Percentiles rank a stretch among this genome's conserved stretches.
These are phyloP conservation scores for Ceratosolen fusciceps DNA, from an alignment of 1,140 invertebrate species.

Conservation along the genomic window DNA sequence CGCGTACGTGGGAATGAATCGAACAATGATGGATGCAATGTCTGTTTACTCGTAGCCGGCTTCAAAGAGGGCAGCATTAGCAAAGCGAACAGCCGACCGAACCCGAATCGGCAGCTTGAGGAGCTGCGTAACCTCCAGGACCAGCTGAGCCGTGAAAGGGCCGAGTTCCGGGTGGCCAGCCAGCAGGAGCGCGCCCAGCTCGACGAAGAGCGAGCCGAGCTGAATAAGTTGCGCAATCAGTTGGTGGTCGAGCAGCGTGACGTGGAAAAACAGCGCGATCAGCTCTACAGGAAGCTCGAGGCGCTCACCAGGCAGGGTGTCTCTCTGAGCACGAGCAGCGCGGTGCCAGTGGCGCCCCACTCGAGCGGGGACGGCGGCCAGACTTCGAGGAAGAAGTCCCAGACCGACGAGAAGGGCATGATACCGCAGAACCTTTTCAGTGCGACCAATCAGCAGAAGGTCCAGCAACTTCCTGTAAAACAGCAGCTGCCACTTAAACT, in stretches of 20 bases:
- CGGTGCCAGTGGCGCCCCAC: conserved; percentile 16
- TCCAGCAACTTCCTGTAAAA: conserved; percentile 77
- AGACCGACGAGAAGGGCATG: conserved; percentile 59
- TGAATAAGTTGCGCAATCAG: conserved; percentile 76
- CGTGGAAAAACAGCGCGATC: conserved; percentile 87
- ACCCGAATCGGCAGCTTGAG: conserved; percentile 78
- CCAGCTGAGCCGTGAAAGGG: conserved; percentile 84
- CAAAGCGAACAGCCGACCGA: conserved; percentile 72
- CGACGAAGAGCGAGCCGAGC: conserved; percentile 76
- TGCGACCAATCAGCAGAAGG: conserved; percentile 87
- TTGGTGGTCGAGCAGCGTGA: conserved; percentile 84
- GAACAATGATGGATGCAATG: no score
- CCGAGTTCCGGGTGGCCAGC: conserved; percentile 79
- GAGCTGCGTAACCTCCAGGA: conserved; percentile 83
- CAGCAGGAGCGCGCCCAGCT: conserved; percentile 78
- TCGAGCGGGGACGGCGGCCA: background rate
- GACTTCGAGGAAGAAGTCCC: conserved; percentile 57
- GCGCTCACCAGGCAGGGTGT: conserved; percentile 82
- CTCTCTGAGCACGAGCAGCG: conserved; percentile 64
- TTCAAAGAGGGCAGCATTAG: conserved; percentile 63
- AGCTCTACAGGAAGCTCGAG: conserved; percentile 87
- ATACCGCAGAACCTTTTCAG: conserved; percentile 84
- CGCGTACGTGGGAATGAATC: no score
- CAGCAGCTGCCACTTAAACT: conserved; percentile 90
- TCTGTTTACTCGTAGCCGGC: conserved; percentile 2